Conservation (phyloP, 2,888 invertebrate genomes). For the Protodeltote pygarga region DNA sequence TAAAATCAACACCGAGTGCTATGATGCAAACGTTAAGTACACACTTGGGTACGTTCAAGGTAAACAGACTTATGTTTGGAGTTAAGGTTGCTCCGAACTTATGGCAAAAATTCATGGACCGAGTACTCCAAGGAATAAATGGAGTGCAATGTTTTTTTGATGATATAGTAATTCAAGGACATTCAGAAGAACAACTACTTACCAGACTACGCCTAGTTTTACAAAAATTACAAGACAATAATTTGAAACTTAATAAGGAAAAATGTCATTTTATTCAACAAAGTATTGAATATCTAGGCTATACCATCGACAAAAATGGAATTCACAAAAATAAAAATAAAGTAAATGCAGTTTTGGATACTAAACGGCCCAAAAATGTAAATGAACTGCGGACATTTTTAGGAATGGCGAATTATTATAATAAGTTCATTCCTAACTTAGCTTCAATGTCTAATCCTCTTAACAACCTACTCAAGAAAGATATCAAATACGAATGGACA, state of each 20-base stretch:
- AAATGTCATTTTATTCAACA: constrained; percentile 34
- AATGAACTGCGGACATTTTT: constrained; percentile 38
- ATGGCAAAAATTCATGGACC: no score
- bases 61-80: no score
- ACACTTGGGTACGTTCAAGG: no score
- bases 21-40: no score
- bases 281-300: constrained; percentile 27
- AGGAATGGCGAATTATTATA: constrained; percentile 39
- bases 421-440: constrained; percentile 27
- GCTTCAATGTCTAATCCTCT: constrained; percentile 6
- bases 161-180: constrained; percentile 20
- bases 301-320: constrained; percentile 36
- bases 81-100: no score
- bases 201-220: constrained; percentile 23
- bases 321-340: constrained; percentile 38
- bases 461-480: constrained; percentile 15
- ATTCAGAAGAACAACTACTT: constrained; percentile 1
- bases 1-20: no score
- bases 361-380: constrained; percentile 26
- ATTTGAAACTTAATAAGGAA: constrained; percentile 23
- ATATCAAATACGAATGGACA: constrained; percentile 23
- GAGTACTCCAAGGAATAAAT: no score
- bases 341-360: constrained; percentile 26
- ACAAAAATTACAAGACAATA: not conserved
- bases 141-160: no score